Evolutionary conservation across 2,888 invertebrate species (phyloP).

Genomic region (Bellardia pandia): DNA sequence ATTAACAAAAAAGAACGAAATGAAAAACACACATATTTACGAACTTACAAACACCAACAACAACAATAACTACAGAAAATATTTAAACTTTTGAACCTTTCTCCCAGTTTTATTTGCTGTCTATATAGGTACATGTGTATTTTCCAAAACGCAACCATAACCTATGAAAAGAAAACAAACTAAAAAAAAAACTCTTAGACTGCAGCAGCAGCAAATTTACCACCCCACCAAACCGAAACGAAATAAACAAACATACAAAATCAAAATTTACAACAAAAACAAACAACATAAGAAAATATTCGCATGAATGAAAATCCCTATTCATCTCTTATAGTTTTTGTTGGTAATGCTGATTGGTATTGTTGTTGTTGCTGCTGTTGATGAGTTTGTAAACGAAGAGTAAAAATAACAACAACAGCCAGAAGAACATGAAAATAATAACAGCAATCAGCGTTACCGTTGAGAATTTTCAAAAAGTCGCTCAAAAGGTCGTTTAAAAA

Average conservation of each 20-base stretch:
- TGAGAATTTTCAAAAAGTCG: no score
- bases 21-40: neutral
- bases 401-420: constrained; percentile 47
- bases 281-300: constrained; percentile 59
- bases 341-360: constrained; percentile 30
- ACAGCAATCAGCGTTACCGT: no score
- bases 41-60: neutral
- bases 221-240: constrained; percentile 44
- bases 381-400: constrained; percentile 57
- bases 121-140: neutral
- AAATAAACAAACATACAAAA: constrained; percentile 23
- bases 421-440: constrained; percentile 60
- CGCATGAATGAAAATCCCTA: constrained; percentile 72
- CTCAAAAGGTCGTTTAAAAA: no score
- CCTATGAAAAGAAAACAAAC: constrained; percentile 39
- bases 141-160: constrained; percentile 43
- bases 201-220: constrained; percentile 45
- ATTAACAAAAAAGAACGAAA: constrained; percentile 48
- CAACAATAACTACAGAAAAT: constrained; percentile 34
- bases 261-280: constrained; percentile 28
- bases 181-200: constrained; percentile 37
- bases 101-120: constrained; percentile 55
- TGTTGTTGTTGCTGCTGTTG: constrained; percentile 19
- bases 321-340: constrained; percentile 38
- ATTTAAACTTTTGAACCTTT: constrained; percentile 70